phyloP scores from a whole-genome alignment of 2,113 vertebrate genomes.

The Desmodus rotundus region DNA sequence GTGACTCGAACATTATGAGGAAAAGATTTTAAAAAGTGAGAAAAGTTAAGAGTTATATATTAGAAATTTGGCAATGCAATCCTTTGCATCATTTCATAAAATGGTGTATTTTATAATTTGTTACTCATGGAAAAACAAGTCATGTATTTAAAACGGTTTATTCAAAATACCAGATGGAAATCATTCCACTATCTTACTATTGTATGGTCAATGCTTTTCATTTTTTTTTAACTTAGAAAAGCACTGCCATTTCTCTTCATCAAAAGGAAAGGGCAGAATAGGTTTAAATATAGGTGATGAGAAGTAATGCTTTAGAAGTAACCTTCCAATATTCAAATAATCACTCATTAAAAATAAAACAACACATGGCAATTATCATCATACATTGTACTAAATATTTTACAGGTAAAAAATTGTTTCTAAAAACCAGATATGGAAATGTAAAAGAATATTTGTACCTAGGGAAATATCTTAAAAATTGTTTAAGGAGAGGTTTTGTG shows the following conservation, averaged over 20 bases:
- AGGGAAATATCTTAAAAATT: neutral
- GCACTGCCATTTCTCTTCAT: neutral
- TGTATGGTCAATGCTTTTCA: neutral
- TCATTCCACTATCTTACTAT: neutral
- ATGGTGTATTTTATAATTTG: conserved; percentile 39
- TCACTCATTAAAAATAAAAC: neutral
- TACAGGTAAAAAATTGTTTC: neutral
- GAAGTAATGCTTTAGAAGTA: neutral
- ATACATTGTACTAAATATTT: neutral
- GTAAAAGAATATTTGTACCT: neutral
- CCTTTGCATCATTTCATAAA: conserved; percentile 60
- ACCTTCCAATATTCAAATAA: neutral
- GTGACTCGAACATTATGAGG: neutral
- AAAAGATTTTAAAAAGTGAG: neutral
- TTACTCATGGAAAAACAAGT: conserved; percentile 1
- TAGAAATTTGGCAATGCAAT: neutral
- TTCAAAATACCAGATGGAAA: conserved; percentile 6
- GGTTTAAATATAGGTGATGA: neutral
- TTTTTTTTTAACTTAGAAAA: neutral
- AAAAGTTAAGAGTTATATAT: conserved; percentile 3
- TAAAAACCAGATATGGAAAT: neutral
- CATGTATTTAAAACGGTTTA: neutral
- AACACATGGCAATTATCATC: neutral
- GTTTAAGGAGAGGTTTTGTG: neutral
- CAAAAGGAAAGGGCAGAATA: neutral